These are phyloP conservation scores for Cotesia typhae DNA, from an alignment of 1,140 invertebrate genomes.

Conservation along the genomic window DNA sequence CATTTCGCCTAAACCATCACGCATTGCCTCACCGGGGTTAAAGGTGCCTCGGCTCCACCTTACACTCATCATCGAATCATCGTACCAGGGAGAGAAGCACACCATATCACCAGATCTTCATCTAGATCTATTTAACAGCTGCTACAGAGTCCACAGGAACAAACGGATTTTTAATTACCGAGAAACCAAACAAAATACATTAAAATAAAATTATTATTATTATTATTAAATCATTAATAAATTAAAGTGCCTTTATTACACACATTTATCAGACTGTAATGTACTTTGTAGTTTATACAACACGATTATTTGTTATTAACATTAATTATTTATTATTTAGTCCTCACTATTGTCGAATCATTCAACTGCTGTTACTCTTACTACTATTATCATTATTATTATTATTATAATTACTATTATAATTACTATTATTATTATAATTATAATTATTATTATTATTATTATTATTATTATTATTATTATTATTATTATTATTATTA, in stretches of 20 bases:
- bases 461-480: no score
- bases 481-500: no score
- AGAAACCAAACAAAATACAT: conserved; percentile 11
- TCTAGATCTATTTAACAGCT: conserved; percentile 9
- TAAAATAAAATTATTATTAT: no score
- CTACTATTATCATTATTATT: background rate
- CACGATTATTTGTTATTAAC: conserved; percentile 55
- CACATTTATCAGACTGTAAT: conserved; percentile 62
- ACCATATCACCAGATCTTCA: background rate
- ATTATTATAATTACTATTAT: background rate
- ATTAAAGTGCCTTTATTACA: conserved; percentile 61
- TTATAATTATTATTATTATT: no score
- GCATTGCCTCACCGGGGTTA: conserved; percentile 21
- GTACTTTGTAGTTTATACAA: conserved; percentile 58
- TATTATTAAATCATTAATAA: conserved; percentile 37
- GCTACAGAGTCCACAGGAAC: conserved; percentile 16
- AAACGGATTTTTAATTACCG: conserved; percentile 6
- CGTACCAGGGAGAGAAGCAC: conserved; percentile 12
- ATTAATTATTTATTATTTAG: conserved; percentile 55
- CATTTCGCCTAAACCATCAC: conserved; percentile 25
- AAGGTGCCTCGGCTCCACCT: conserved; percentile 17
- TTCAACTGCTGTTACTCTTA: conserved; percentile 29
- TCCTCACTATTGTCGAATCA: conserved; percentile 35
- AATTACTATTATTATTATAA: no score
- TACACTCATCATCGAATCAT: conserved; percentile 15